These are phyloP conservation scores for Drosophila littoralis DNA, from an alignment of 1,140 invertebrate genomes.

Conservation along the genomic window DNA sequence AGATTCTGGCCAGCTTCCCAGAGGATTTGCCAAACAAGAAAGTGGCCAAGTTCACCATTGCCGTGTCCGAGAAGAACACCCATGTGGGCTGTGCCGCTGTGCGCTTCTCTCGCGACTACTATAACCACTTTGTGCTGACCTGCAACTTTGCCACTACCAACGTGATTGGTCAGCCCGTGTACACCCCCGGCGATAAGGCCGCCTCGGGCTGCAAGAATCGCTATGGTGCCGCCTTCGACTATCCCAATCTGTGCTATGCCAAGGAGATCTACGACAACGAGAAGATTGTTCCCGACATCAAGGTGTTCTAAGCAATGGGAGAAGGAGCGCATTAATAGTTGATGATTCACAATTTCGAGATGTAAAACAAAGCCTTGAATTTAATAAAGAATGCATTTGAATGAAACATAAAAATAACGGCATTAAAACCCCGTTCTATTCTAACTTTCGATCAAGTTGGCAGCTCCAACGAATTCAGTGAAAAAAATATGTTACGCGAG, in stretches of 20 bases:
- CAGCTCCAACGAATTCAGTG: conserved; percentile 15
- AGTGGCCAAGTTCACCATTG: conserved; percentile 60
- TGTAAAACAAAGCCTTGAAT: conserved; percentile 19
- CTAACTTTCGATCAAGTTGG: conserved; percentile 16
- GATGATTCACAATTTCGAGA: neutral
- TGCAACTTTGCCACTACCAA: conserved; percentile 54
- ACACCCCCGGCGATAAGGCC: conserved; percentile 45
- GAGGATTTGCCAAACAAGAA: conserved; percentile 53
- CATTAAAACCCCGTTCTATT: neutral
- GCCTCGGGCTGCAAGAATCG: conserved; percentile 46
- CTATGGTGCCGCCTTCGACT: conserved; percentile 50
- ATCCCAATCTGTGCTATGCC: conserved; percentile 57
- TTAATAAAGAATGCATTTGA: conserved; percentile 24
- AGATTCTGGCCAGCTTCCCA: conserved; percentile 62
- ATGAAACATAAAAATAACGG: neutral
- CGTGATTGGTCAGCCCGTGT: conserved; percentile 46
- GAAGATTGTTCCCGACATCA: conserved; percentile 47
- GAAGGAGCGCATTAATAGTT: neutral
- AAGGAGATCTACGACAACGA: conserved; percentile 74
- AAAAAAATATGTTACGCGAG: conserved; percentile 62
- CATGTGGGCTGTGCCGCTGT: conserved; percentile 66
- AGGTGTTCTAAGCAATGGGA: conserved; percentile 12
- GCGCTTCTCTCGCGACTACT: conserved; percentile 42
- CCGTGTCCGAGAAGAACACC: conserved; percentile 50
- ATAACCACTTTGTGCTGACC: conserved; percentile 49